Conservation (phyloP, 2,113 vertebrate genomes). For the Mesitornis unicolor region DNA sequence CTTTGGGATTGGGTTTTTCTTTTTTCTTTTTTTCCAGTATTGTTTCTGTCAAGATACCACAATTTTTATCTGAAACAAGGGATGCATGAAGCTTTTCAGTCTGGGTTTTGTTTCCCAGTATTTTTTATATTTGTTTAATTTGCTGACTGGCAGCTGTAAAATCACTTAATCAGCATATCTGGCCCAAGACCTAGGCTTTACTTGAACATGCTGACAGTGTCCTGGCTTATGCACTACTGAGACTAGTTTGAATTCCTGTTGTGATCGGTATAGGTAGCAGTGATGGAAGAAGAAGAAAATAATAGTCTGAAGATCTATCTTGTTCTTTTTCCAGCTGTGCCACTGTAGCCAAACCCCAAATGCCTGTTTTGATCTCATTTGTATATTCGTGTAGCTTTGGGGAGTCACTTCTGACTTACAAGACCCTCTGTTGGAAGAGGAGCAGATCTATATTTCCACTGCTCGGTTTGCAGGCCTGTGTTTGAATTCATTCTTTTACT, state of each 20-base stretch:
- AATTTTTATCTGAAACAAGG: constrained; percentile 1
- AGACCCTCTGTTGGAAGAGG: not conserved
- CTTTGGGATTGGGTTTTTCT: not conserved
- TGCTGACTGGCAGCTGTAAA: constrained; percentile 45
- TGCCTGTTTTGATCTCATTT: not conserved
- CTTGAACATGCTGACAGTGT: constrained; percentile 2
- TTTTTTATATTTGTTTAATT: constrained; percentile 51
- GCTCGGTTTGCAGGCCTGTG: not conserved
- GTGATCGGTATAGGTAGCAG: not conserved
- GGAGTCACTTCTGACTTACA: not conserved
- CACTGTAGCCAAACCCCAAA: not conserved
- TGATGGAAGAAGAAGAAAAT: not conserved
- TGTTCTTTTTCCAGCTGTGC: not conserved
- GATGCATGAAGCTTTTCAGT: not conserved
- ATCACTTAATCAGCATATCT: constrained; percentile 49
- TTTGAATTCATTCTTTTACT: not conserved
- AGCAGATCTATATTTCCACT: not conserved
- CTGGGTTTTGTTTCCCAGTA: not conserved
- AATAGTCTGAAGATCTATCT: not conserved
- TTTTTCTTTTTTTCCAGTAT: not conserved
- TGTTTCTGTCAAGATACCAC: not conserved
- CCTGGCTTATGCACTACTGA: not conserved
- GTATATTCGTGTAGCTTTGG: not conserved
- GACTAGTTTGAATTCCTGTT: constrained; percentile 13
- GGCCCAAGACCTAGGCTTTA: not conserved